Percentiles rank a stretch among this genome's conserved stretches.
phyloP scores from a whole-genome alignment of 2,113 vertebrate species.

The Coracopsis vasa region DNA sequence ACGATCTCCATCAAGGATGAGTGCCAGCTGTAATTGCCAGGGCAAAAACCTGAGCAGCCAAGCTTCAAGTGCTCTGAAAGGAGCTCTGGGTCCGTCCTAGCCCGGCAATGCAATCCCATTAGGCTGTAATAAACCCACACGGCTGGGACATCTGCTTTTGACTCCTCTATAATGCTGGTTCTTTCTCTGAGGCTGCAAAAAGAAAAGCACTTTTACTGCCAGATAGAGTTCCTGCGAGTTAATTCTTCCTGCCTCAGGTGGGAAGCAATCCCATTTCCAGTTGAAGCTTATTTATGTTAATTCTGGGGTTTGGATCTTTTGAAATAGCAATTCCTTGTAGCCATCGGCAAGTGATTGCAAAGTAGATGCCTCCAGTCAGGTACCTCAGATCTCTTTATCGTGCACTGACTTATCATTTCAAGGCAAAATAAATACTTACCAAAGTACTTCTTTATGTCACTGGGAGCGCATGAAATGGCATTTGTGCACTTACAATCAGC shows the following conservation, averaged over 20 bases:
- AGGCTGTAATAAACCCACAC: not conserved
- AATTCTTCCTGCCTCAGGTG: not conserved
- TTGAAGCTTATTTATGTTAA: not conserved
- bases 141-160: not conserved
- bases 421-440: not conserved
- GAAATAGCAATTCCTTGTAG: not conserved
- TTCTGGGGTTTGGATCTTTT: not conserved
- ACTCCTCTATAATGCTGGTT: not conserved
- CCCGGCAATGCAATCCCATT: not conserved
- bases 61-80: not conserved
- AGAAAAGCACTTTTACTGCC: not conserved
- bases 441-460: not conserved
- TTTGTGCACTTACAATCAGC: not conserved
- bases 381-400: not conserved
- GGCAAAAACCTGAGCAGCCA: not conserved
- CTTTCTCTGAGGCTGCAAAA: not conserved
- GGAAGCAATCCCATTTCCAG: not conserved
- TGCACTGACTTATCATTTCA: not conserved
- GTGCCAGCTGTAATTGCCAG: not conserved
- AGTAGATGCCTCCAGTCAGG: not conserved
- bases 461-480: not conserved
- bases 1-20: not conserved
- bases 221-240: not conserved
- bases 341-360: fast-evolving
- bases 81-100: not conserved